A percentile compares a stretch with the other conserved stretches of the same genome.
Evolutionary conservation across 1,140 invertebrate genomes (phyloP).

Genomic region (Homalodisca vitripennis): DNA sequence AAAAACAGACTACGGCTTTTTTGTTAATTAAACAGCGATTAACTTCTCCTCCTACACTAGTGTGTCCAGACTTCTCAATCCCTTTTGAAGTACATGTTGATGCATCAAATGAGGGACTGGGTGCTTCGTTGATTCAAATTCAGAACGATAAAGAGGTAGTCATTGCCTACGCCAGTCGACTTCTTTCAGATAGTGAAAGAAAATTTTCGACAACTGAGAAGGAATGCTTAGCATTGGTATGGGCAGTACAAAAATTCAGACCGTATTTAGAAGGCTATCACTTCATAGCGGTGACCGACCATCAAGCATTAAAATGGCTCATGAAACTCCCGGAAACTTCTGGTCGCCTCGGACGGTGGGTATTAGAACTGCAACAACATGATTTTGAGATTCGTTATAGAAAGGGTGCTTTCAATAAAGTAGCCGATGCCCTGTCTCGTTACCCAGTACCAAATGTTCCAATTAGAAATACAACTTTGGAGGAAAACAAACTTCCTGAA

Average conservation of each 20-base stretch:
- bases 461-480: neutral
- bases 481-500: neutral
- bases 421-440: slow-evolving; percentile 43
- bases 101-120: slow-evolving; percentile 43
- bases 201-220: slow-evolving; percentile 47
- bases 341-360: slow-evolving; percentile 40
- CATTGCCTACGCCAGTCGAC: slow-evolving; percentile 45
- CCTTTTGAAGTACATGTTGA: slow-evolving; percentile 43
- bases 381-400: slow-evolving; percentile 44
- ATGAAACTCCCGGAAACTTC: slow-evolving; percentile 43
- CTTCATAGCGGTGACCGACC: slow-evolving; percentile 50
- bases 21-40: slow-evolving; percentile 40
- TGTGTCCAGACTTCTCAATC: slow-evolving; percentile 39
- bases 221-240: slow-evolving; percentile 49
- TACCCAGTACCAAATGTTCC: neutral
- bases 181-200: slow-evolving; percentile 43
- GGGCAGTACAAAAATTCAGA: slow-evolving; percentile 44
- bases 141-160: slow-evolving; percentile 36
- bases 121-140: slow-evolving; percentile 42
- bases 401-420: slow-evolving; percentile 43
- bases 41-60: slow-evolving; percentile 36
- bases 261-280: slow-evolving; percentile 46
- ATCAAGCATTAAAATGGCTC: slow-evolving; percentile 47
- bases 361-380: slow-evolving; percentile 41
- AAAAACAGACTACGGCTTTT: slow-evolving; percentile 28